These are phyloP conservation scores for Micrasema longulum DNA, from an alignment of 1,140 invertebrate species.

Conservation along the genomic window DNA sequence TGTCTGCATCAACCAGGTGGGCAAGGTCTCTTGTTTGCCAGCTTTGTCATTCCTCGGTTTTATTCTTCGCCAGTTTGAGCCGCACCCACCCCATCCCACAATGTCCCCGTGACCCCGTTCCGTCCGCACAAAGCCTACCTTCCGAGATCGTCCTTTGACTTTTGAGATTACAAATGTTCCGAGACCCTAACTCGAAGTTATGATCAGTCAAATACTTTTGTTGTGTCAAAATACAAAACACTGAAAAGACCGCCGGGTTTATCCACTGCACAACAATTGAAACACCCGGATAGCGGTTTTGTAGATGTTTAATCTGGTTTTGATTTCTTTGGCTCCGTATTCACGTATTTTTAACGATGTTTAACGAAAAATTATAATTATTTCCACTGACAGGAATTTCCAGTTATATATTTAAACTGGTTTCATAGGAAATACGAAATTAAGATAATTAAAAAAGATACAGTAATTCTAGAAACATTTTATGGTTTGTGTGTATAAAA, in stretches of 20 bases:
- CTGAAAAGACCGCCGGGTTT: constrained; percentile 9
- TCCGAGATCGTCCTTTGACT: constrained; percentile 19
- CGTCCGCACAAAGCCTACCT: not conserved
- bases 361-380: no score
- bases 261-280: constrained; percentile 17
- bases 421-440: no score
- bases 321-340: constrained; percentile 11
- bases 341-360: no score
- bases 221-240: constrained; percentile 26
- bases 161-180: constrained; percentile 24
- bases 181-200: constrained; percentile 26
- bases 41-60: constrained; percentile 17
- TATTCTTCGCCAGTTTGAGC: not conserved
- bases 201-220: constrained; percentile 31
- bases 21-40: constrained; percentile 22
- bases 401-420: no score
- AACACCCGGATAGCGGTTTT: constrained; percentile 7
- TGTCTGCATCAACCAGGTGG: constrained; percentile 18
- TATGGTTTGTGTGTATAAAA: no score
- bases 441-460: no score
- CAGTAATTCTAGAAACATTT: no score
- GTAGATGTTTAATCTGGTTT: constrained; percentile 18
- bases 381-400: no score
- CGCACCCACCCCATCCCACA: not conserved
- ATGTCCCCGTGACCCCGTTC: not conserved